Conservation (phyloP, 2,113 vertebrate genomes). For the Carassius auratus region DNA sequence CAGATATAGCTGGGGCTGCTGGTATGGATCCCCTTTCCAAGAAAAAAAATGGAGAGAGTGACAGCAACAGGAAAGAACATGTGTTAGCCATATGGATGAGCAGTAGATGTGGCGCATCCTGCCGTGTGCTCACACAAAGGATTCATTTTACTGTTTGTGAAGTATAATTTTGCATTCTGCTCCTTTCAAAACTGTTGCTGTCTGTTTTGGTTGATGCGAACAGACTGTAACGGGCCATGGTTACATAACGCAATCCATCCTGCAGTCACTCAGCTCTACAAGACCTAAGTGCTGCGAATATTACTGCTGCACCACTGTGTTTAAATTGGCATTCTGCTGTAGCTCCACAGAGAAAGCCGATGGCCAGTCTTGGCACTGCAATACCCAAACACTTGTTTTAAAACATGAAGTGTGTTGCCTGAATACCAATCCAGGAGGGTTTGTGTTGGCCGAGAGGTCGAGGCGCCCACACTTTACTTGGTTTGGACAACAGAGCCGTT, state of each 20-base stretch:
- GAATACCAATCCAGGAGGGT: slow-evolving; percentile 53
- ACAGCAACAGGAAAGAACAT: slow-evolving; percentile 74
- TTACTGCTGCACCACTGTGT: slow-evolving; percentile 41
- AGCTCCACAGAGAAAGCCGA: slow-evolving; percentile 44
- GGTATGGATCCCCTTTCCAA: slow-evolving; percentile 71
- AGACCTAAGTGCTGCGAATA: slow-evolving; percentile 42
- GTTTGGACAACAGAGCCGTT: slow-evolving; percentile 57
- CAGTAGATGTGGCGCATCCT: slow-evolving; percentile 61
- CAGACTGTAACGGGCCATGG: slow-evolving; percentile 32
- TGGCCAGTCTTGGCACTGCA: slow-evolving; percentile 50
- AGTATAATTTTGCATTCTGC: slow-evolving; percentile 52
- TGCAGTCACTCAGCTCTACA: slow-evolving; percentile 39
- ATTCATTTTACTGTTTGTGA: slow-evolving; percentile 63
- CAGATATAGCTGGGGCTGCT: slow-evolving; percentile 66
- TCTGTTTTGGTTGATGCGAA: slow-evolving; percentile 38
- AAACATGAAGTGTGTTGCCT: slow-evolving; percentile 43
- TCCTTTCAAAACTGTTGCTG: slow-evolving; percentile 38
- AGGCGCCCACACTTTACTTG: slow-evolving; percentile 56
- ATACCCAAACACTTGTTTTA: slow-evolving; percentile 51
- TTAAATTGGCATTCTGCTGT: slow-evolving; percentile 40
- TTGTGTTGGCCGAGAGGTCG: slow-evolving; percentile 53
- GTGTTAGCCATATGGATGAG: slow-evolving; percentile 73
- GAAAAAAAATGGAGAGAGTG: slow-evolving; percentile 52
- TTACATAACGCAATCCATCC: slow-evolving; percentile 49
- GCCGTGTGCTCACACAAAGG: slow-evolving; percentile 65